Conservation (phyloP, 1,140 invertebrate genomes). For the Sminthurides bifidus region DNA sequence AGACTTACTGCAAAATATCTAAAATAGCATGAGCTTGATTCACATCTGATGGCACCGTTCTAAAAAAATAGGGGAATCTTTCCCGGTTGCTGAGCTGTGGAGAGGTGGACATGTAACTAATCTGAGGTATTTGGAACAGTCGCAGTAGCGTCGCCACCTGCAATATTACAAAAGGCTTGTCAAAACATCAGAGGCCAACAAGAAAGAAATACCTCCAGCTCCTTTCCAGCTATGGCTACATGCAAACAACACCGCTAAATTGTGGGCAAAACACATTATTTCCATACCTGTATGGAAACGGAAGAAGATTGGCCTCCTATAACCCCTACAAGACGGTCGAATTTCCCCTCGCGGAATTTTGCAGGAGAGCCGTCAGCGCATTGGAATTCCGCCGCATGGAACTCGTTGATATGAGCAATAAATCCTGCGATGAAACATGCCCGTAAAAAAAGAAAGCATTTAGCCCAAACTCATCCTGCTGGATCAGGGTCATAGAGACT, state of each 20-base stretch:
- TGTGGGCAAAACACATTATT: not conserved
- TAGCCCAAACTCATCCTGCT: too few species aligned
- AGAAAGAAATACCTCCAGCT: constrained; percentile 9
- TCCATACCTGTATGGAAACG: constrained; percentile 44
- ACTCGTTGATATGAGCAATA: constrained; percentile 41
- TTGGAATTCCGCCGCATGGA: constrained; percentile 39
- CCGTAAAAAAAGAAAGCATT: too few species aligned
- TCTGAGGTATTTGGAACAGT: constrained; percentile 46
- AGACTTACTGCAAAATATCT: constrained; percentile 42
- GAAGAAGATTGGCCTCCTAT: constrained; percentile 46
- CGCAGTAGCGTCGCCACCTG: constrained; percentile 46
- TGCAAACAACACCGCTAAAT: not conserved
- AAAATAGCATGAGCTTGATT: constrained; percentile 48
- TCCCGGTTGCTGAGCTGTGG: constrained; percentile 44
- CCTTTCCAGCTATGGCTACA: not conserved
- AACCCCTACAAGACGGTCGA: constrained; percentile 44
- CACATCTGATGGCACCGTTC: constrained; percentile 49
- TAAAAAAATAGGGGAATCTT: constrained; percentile 47
- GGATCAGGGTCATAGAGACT: too few species aligned
- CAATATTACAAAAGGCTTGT: constrained; percentile 20
- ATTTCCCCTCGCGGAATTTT: constrained; percentile 37
- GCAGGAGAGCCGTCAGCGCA: constrained; percentile 41
- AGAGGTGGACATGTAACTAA: constrained; percentile 50
- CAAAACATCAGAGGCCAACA: too few species aligned
- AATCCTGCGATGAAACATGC: constrained; percentile 39